Evolutionary conservation across 1,140 invertebrate species (phyloP), one percentile per base, ranked within the genome.

Genomic region (Drosophila lacertosa): DNA sequence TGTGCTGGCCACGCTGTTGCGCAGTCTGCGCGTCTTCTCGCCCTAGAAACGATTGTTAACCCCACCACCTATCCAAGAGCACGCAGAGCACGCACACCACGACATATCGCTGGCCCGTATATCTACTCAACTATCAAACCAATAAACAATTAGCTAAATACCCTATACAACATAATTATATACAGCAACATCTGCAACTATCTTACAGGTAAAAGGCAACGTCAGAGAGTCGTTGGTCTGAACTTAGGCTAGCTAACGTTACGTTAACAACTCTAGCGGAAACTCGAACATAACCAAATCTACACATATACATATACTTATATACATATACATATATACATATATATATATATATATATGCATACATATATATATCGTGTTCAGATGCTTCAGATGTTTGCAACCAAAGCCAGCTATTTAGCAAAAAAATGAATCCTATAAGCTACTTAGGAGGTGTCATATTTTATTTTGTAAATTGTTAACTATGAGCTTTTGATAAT

Each of bases 21-120:
- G 96, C 77, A 96, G 96, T 78, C 92, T 98, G 64, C 93, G 96
- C 74, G 95, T 96, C n/a, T 96, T 97, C 90, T 95, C 95, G 42
- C 95, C 95, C 53, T 95, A 92, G 55, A 47, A 22, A 26, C 16
- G 7, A 16, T 4, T n/a, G 2, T 2, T 7, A 10, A 10, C 22
- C 37, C 29, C 18, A 51, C 54, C n/a, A n/a, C 48, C 33, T 10
- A 65, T 9, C 13, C 42, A 44, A 13, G 13, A 69, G 15, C 42
- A 51, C 39, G 40, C 47, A 47, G 22, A 60, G 35, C 29, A 55
- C 39, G 51, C n/a, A n/a, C n/a, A 53, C 33, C 80, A 72, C 44
- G 47, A 79, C 80, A 86, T 77, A 81, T 80, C 80, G 64, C 45
- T 65, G 58, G 62, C 35, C 39, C 72, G 44, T 58, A 67, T 83